Base-by-base conservation (phyloP, 2,888 invertebrate species). In the Athrips mouffetella region DNA sequence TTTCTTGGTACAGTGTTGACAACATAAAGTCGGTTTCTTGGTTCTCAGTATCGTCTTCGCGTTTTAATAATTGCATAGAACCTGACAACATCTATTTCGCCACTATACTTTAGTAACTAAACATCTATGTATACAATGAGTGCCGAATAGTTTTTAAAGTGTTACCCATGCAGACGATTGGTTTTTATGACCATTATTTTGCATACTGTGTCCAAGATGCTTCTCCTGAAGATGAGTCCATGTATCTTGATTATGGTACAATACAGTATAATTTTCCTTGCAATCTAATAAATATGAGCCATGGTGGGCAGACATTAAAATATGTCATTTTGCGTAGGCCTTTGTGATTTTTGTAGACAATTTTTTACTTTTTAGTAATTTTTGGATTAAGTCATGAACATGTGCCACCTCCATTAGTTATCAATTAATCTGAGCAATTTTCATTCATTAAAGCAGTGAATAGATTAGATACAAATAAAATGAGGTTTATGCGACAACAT, bases 241-340 rank as follows among this genome's bases (percentile, higher is more conserved):
- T 40, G 13, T 47, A 41, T 47, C 8, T 47, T 47, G 33, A 47
- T 30, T 41, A 47, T 47, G 25, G 30, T 5, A 41, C 40, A n/a
- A 29, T 47, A 21, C 47, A 47, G 16, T 33, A 47, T 41, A 10
- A 8, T 23, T 47, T 18, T 47, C 41, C 41, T 33, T 47, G 41
- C 21, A 47, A 47, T 30, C 30, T 41, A 2, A 21, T 33, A 30
- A 21, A 11, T 47, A 11, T 41, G 21, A 18, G 31, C 30, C 18
- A 41, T 21, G 47, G 41, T 41, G 30, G 11, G 21, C 46, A 10
- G 7, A 10, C 46, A 23, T 29, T 20, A 16, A 31, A 30, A 13
- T 41, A 47, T 41, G 47, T 47, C 10, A 47, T 47, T 47, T 41
- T 47, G 15, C 29, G 47, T 21, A 47, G 33, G 21, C 47, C 47